Base-by-base conservation (phyloP, 2,888 invertebrate species). In the Cheilosia pagana region DNA sequence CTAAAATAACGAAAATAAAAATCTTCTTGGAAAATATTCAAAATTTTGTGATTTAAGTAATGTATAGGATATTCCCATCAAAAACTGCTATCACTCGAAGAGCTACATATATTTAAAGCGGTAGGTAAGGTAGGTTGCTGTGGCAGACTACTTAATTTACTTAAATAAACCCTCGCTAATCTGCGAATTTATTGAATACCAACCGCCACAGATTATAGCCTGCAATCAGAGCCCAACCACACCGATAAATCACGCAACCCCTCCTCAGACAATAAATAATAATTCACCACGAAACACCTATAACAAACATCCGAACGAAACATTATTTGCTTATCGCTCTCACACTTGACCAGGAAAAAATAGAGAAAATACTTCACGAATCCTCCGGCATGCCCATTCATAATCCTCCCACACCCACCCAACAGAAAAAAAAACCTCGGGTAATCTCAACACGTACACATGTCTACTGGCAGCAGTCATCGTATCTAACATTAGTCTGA, bases 381-480 rank as follows among this genome's bases (percentile, higher is more conserved):
- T 25, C 59, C 60, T 52, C 12, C 31, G 52, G 41, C 39, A 43
- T 52, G 43, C 72, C 41, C 60, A 62, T 62, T 62, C 52, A 53
- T 72, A 21, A 21, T 3, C 35, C 12, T 12, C 35, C 57, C 48
- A 45, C 57, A 41, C 48, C 25, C 23, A 25, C 25, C 14, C 39
- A 3, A 23, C 31, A 43, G 43, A 39, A 41, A 28, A 50, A 39
- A 41, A 28, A 28, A 16, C 16, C 12, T 14, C 16, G 21, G 16
- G 45, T 75, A 75, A 67, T 75, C 75, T 67, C 31, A 57, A 50
- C 67, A 75, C 75, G 75, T 75, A 75, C 60, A 12, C 35, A 12
- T 12, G 21, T 60, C 53, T 48, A 25, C 48, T n/a, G 52, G 31
- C 62, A 35, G 41, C 68, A 68, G 62, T 76, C 68, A 60, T 28